Evolutionary conservation across 92 coral and sea anemone species (phyloP).

Genomic region (Micromussa lordhowensis): DNA sequence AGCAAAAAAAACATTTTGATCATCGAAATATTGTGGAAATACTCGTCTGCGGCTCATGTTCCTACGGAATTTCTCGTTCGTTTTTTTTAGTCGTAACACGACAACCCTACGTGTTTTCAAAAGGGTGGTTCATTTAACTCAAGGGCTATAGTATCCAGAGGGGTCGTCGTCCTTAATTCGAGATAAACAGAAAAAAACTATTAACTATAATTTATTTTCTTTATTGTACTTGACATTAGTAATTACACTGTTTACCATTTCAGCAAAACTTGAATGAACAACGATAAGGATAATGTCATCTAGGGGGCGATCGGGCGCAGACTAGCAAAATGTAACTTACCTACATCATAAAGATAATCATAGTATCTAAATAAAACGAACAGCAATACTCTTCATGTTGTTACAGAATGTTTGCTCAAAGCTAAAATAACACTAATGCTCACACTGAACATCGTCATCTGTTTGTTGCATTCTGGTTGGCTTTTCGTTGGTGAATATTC

Average conservation of each 20-base stretch:
- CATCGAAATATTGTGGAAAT: too few relatives aligned
- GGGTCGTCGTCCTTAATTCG: too few relatives aligned
- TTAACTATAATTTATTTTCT: background rate
- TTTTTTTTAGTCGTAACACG: too few relatives aligned
- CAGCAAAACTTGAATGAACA: background rate
- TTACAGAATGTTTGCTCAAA: background rate
- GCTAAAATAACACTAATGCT: background rate
- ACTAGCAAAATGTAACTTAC: background rate
- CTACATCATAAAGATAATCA: background rate
- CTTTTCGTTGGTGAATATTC: background rate
- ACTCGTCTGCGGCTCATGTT: too few relatives aligned
- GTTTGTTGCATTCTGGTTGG: background rate
- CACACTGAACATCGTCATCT: background rate
- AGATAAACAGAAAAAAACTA: background rate
- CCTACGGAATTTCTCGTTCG: too few relatives aligned
- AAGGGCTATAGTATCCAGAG: too few relatives aligned
- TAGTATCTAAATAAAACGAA: background rate
- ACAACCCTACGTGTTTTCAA: too few relatives aligned
- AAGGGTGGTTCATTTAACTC: too few relatives aligned
- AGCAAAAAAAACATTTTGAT: too few relatives aligned
- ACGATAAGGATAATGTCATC: too few relatives aligned
- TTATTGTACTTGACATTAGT: background rate
- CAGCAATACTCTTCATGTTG: background rate
- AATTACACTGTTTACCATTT: background rate
- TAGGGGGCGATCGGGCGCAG: background rate